These are phyloP conservation scores for Calameuta idolon DNA, from an alignment of 2,888 invertebrate genomes.

Conservation along the genomic window DNA sequence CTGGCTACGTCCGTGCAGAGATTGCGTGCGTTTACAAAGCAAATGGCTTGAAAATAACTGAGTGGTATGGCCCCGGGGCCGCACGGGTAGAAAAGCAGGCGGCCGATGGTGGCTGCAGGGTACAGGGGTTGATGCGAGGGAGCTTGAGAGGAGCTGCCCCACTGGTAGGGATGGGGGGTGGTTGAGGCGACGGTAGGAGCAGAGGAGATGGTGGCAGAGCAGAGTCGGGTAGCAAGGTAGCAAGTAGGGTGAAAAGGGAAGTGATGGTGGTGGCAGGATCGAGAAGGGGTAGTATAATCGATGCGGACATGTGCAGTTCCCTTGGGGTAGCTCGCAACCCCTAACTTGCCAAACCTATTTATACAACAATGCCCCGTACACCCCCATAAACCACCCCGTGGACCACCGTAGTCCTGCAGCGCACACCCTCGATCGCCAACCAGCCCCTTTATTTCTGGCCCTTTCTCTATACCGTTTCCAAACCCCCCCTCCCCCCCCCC, in stretches of 20 bases:
- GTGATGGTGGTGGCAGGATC: conserved; percentile 26
- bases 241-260: conserved; percentile 26
- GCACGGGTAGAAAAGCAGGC: conserved; percentile 33
- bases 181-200: conserved; percentile 3
- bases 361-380: conserved; percentile 66
- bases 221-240: conserved; percentile 17
- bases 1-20: conserved; percentile 43
- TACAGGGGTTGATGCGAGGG: conserved; percentile 14
- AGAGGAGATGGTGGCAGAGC: conserved; percentile 27
- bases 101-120: conserved; percentile 20
- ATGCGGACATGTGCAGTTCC: conserved; percentile 67
- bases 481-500: conserved; percentile 5
- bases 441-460: conserved; percentile 13
- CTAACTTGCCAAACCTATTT: conserved; percentile 68
- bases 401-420: conserved; percentile 25
- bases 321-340: conserved; percentile 64
- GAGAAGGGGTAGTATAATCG: conserved; percentile 58
- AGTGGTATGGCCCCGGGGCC: conserved; percentile 55
- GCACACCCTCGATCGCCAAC: conserved; percentile 30
- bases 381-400: conserved; percentile 62
- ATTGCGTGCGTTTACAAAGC: conserved; percentile 66
- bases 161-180: neutral
- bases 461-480: conserved; percentile 1
- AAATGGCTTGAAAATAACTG: conserved; percentile 67
- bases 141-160: neutral